Percentiles rank a stretch among this genome's conserved stretches.
Evolutionary conservation across 2,797 vertebrate species (phyloP).

Genomic region (Accipiter minullus): DNA sequence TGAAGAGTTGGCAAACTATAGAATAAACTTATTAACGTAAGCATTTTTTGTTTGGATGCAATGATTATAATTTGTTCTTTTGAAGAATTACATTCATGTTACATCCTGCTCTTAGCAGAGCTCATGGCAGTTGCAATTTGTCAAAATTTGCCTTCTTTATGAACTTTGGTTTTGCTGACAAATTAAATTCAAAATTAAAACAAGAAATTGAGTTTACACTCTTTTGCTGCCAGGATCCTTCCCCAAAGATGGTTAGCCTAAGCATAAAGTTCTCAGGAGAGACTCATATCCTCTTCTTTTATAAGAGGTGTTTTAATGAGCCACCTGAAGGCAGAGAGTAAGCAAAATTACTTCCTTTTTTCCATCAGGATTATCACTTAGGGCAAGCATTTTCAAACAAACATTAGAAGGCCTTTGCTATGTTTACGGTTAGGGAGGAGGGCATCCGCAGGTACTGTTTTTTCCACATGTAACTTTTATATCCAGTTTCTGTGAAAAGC

Average conservation of each 20-base stretch:
- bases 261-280: not conserved
- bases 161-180: constrained; percentile 53
- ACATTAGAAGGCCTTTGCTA: not conserved
- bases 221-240: constrained; percentile 35
- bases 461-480: not conserved
- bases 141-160: constrained; percentile 65
- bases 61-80: constrained; percentile 34
- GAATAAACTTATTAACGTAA: constrained; percentile 1
- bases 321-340: constrained; percentile 46
- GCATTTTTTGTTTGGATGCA: constrained; percentile 51
- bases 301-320: constrained; percentile 46
- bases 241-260: not conserved
- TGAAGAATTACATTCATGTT: constrained; percentile 40
- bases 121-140: constrained; percentile 58
- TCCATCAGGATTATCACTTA: constrained; percentile 43
- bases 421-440: constrained; percentile 26
- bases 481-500: not conserved
- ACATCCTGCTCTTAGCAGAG: constrained; percentile 56
- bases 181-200: constrained; percentile 61
- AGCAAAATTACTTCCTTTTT: constrained; percentile 54
- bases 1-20: constrained; percentile 3
- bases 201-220: constrained; percentile 23
- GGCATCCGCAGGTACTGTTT: not conserved
- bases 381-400: constrained; percentile 49
- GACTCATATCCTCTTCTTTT: constrained; percentile 16